Evolutionary conservation across 2,888 invertebrate species (phyloP), one percentile per base, ranked within the genome.

Genomic region (Lathronympha strigana): DNA sequence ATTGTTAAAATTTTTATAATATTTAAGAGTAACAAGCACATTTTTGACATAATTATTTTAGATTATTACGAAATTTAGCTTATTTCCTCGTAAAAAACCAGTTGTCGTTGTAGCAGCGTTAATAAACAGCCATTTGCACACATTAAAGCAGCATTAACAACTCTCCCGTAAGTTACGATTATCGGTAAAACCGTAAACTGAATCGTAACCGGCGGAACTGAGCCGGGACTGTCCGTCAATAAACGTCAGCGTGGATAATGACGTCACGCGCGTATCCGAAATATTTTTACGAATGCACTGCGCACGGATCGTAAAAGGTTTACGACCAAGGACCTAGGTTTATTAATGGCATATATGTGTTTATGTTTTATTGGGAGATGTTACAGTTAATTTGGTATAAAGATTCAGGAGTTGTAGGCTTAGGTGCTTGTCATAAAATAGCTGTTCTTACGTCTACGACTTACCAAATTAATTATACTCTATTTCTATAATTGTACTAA

Each of bases 201-300:
- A 67, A 67, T 54, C 58, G 49, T 45, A 54, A 47, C 63, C 23
- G 45, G 25, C 45, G 64, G 53, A 68, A 45, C 62, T 28, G 38
- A 57, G 43, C 62, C 64, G 31, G 61, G 54, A 60, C 63, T 68
- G 67, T 69, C 63, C 67, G 63, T 73, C 76, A 77, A 79, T 83
- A 83, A 83, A 83, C 79, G 79, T 75, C 76, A 76, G 69, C 72
- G 68, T 63, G 69, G 66, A 79, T 81, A 84, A 83, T 84, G 82
- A 85, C 83, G 81, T 84, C 84, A 83, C 83, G 79, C 75, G 70
- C 73, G 80, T 79, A 79, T 79, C 84, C 82, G 83, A 82, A 86
- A 84, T 82, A 85, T 86, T 89, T 86, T 88, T 90, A 87, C 86
- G 89, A 83, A 88, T 88, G 87, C 87, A 79, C 81, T 73, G 76